A percentile compares a stretch with the other conserved stretches of the same genome.
phyloP scores from a whole-genome alignment of 2,113 vertebrate genomes.

The Lathamus discolor region DNA sequence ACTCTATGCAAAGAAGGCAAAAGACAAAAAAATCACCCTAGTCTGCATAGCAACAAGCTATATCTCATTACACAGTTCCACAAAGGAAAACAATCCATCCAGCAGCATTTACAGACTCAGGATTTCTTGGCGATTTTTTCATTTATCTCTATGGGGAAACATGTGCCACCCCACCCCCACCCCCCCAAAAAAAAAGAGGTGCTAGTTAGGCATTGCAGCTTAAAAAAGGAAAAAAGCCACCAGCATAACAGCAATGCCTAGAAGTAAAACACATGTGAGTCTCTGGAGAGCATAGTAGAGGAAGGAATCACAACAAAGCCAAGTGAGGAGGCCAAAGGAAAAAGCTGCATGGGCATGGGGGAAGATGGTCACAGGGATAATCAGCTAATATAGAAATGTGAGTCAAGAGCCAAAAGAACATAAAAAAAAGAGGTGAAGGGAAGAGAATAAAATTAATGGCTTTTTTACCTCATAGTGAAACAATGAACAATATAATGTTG shows the following conservation, averaged over 20 bases:
- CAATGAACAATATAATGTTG: not conserved
- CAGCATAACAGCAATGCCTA: not conserved
- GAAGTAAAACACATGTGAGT: not conserved
- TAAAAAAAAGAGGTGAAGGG: not conserved
- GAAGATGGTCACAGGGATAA: not conserved
- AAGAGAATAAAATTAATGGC: not conserved
- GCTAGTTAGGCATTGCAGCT: fast-evolving
- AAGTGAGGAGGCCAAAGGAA: not conserved
- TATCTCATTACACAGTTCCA: not conserved
- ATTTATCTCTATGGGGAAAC: not conserved
- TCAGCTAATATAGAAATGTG: not conserved
- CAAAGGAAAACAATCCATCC: not conserved
- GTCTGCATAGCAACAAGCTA: not conserved
- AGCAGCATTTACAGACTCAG: not conserved
- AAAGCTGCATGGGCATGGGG: not conserved
- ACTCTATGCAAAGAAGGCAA: not conserved
- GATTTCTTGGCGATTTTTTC: not conserved
- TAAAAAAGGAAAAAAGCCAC: not conserved
- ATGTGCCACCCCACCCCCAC: not conserved
- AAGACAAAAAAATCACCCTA: not conserved
- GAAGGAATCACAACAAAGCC: not conserved
- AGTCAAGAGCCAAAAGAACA: not conserved
- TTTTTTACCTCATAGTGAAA: not conserved
- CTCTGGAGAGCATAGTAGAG: not conserved
- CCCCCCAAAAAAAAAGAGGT: not conserved